phyloP scores from a whole-genome alignment of 2,888 invertebrate species.

The Yponomeuta cagnagella region DNA sequence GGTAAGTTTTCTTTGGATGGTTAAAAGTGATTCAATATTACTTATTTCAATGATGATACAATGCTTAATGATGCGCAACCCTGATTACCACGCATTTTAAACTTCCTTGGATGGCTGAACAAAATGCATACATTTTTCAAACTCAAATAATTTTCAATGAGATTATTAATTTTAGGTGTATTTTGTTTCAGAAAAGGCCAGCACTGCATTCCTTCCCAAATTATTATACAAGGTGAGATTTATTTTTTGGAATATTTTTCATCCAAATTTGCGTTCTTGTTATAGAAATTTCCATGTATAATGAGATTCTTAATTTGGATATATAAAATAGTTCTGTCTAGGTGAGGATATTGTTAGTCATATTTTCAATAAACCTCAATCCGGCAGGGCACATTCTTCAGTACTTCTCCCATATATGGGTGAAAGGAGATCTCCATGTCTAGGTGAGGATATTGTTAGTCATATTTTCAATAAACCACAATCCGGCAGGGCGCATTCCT shows the following conservation, averaged over 20 bases:
- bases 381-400: slow-evolving; percentile 52
- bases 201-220: neutral
- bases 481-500: slow-evolving; percentile 59
- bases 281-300: slow-evolving; percentile 7
- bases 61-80: slow-evolving; percentile 72
- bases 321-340: slow-evolving; percentile 55
- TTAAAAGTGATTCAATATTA: neutral
- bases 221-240: neutral
- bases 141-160: neutral
- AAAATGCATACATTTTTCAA: neutral
- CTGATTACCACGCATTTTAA: slow-evolving; percentile 72
- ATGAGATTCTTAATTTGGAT: slow-evolving; percentile 37
- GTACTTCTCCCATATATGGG: too few species aligned
- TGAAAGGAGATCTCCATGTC: slow-evolving; percentile 29
- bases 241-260: neutral
- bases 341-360: slow-evolving; percentile 64
- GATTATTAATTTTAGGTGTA: neutral
- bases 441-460: slow-evolving; percentile 67
- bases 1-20: neutral
- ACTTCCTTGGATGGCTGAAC: slow-evolving; percentile 75
- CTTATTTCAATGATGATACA: slow-evolving; percentile 55
- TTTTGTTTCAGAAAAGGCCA: neutral
- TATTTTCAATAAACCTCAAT: slow-evolving; percentile 65
- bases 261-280: slow-evolving; percentile 14
- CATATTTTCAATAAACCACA: slow-evolving; percentile 60